Evolutionary conservation across 2,888 invertebrate genomes (phyloP).

Genomic region (Uloborus plumipes): DNA sequence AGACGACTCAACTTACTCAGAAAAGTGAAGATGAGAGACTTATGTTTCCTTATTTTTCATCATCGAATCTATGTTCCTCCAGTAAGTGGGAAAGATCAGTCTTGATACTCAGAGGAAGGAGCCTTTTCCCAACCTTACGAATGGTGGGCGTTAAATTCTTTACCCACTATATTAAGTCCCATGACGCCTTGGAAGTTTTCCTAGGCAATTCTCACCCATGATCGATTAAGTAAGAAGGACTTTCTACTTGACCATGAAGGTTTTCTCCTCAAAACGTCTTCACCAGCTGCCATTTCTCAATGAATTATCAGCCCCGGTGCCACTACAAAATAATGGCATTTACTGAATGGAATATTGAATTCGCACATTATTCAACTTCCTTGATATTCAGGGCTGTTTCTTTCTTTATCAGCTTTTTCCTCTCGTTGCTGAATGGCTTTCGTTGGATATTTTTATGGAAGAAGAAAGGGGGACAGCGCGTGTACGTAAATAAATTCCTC

Average conservation of each 20-base stretch:
- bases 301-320: constrained; percentile 48
- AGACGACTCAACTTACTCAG: too few species aligned
- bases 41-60: background rate
- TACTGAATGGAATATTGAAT: constrained; percentile 55
- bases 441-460: too few species aligned
- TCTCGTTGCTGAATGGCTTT: too few species aligned
- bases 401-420: too few species aligned
- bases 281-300: constrained; percentile 56
- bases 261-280: constrained; percentile 42
- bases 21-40: too few species aligned
- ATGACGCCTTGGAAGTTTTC: constrained; percentile 33
- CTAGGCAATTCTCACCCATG: constrained; percentile 44
- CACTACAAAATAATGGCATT: constrained; percentile 54
- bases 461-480: too few species aligned
- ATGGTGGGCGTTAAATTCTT: constrained; percentile 29
- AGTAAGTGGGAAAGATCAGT: constrained; percentile 26
- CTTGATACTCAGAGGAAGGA: background rate
- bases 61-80: constrained; percentile 12
- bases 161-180: constrained; percentile 33
- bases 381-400: constrained; percentile 13
- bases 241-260: constrained; percentile 37
- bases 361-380: constrained; percentile 35
- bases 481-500: too few species aligned
- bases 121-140: background rate
- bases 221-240: constrained; percentile 57